A percentile compares a stretch with the other conserved stretches of the same genome.
These are phyloP conservation scores for Vesta saturnalis DNA, from an alignment of 2,888 invertebrate species.

Conservation along the genomic window DNA sequence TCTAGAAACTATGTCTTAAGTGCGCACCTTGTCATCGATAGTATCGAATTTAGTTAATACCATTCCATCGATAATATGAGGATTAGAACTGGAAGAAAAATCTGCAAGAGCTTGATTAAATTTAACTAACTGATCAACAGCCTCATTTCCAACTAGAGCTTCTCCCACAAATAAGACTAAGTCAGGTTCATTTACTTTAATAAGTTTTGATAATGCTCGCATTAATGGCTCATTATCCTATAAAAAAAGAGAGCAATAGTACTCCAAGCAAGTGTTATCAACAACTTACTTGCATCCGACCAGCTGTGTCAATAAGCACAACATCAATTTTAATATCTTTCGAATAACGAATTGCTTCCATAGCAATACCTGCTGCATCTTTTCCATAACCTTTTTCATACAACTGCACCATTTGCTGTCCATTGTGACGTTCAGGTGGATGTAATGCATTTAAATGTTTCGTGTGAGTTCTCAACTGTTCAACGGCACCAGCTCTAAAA, in stretches of 20 bases:
- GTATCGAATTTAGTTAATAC: conserved; percentile 99
- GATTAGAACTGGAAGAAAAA: conserved; percentile 75
- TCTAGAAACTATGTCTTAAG: not conserved
- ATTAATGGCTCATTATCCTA: conserved; percentile 97
- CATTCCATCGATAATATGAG: conserved; percentile 97
- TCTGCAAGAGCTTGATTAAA: conserved; percentile 99
- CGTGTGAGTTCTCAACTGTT: conserved; percentile 95
- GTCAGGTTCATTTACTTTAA: conserved; percentile 97
- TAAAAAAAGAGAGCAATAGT: conserved; percentile 27
- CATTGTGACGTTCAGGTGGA: conserved; percentile 77
- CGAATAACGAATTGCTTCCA: conserved; percentile 94
- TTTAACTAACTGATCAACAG: conserved; percentile 98
- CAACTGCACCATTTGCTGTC: conserved; percentile 86
- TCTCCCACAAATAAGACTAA: conserved; percentile 99
- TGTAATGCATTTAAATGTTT: conserved; percentile 94
- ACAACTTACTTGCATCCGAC: conserved; percentile 86
- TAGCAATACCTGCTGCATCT: conserved; percentile 98
- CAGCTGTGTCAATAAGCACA: conserved; percentile 98
- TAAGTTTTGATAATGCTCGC: conserved; percentile 96
- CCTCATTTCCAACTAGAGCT: conserved; percentile 99
- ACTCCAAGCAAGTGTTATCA: not conserved
- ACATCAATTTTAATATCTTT: conserved; percentile 85
- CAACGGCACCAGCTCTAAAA: conserved; percentile 98
- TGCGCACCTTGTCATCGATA: conserved; percentile 92
- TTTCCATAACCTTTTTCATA: conserved; percentile 99